These are phyloP conservation scores for Xenopus borealis DNA, from an alignment of 2,113 vertebrate genomes.

Conservation along the genomic window DNA sequence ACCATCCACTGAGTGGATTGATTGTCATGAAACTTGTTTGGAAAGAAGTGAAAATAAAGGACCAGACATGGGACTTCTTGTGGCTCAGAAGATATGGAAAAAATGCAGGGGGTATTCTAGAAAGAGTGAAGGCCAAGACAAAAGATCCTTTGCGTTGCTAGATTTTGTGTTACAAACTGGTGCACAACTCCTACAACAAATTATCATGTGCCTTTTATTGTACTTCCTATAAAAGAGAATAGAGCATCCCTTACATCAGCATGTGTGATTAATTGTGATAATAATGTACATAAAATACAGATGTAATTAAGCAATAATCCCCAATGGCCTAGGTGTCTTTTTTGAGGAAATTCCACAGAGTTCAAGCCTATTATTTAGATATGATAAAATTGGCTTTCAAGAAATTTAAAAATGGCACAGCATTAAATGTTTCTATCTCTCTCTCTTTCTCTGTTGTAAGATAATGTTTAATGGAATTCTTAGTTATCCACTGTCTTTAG, in stretches of 20 bases:
- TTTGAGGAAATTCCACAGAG: neutral
- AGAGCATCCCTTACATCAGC: slow-evolving; percentile 58
- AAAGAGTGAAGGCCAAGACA: slow-evolving; percentile 45
- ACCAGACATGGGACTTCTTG: neutral
- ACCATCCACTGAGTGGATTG: slow-evolving; percentile 14
- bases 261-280: slow-evolving; percentile 55
- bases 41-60: neutral
- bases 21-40: slow-evolving; percentile 12
- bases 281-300: slow-evolving; percentile 40
- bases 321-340: slow-evolving; percentile 33
- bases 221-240: slow-evolving; percentile 56
- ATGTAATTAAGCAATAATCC: slow-evolving; percentile 44
- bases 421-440: no score
- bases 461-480: no score
- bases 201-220: slow-evolving; percentile 72
- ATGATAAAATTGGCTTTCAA: no score
- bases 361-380: neutral
- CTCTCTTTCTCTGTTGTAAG: no score
- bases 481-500: no score
- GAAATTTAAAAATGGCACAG: no score
- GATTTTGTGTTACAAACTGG: slow-evolving; percentile 41
- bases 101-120: neutral
- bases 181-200: slow-evolving; percentile 57
- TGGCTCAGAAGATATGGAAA: slow-evolving; percentile 9
- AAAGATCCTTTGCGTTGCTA: slow-evolving; percentile 48